Evolutionary conservation across 2,797 vertebrate species (phyloP).

Genomic region (Coccyzus lansbergi): DNA sequence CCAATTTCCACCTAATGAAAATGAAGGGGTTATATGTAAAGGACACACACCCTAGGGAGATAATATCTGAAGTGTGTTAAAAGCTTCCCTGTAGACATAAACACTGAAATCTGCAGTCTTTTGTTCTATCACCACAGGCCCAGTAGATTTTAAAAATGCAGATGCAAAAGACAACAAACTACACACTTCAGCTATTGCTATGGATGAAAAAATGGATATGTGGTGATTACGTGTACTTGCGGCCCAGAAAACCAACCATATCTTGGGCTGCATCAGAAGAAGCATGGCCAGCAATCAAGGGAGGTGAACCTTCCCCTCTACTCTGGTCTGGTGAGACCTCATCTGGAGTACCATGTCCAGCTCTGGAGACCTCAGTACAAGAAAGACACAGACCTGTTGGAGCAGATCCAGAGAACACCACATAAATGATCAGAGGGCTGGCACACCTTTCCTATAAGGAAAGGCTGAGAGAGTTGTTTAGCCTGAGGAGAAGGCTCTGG

Average conservation of each 20-base stretch:
- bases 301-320: background rate
- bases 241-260: background rate
- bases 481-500: background rate
- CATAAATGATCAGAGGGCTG: too few species aligned
- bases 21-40: background rate
- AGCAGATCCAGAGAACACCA: too few species aligned
- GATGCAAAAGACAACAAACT: background rate
- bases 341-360: too few species aligned
- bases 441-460: too few species aligned
- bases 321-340: too few species aligned
- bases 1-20: background rate
- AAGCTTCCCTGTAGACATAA: background rate
- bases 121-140: background rate
- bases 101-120: background rate
- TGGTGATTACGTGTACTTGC: accelerated
- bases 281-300: accelerated
- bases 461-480: background rate
- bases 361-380: too few species aligned
- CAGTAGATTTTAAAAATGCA: background rate
- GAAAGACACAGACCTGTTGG: too few species aligned
- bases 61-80: background rate
- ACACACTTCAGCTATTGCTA: background rate
- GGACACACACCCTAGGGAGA: background rate
- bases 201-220: background rate
- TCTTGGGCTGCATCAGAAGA: background rate